Conservation (phyloP, 2,888 invertebrate genomes). For the Polia nebulosa region DNA sequence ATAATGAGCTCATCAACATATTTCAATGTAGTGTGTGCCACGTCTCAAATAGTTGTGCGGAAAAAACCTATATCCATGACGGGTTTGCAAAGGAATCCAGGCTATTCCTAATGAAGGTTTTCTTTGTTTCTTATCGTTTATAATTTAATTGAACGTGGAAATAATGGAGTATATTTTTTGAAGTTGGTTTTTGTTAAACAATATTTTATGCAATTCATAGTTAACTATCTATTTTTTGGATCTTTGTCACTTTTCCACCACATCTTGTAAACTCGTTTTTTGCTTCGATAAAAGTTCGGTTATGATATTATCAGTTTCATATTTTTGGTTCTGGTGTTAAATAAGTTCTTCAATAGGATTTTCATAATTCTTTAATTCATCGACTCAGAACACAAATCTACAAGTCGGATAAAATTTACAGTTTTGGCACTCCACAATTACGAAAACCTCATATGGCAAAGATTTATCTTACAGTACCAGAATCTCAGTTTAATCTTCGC, state of each 20-base stretch:
- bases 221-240: conserved; percentile 7
- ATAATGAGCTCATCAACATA: conserved; percentile 66
- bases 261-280: background rate
- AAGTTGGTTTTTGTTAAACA: conserved; percentile 4
- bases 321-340: too few species aligned
- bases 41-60: conserved; percentile 30
- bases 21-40: conserved; percentile 43
- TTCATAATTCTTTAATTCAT: background rate
- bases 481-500: conserved; percentile 35
- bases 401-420: background rate
- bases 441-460: background rate
- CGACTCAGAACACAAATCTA: too few species aligned
- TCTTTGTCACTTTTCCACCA: background rate
- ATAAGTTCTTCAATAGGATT: background rate
- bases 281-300: background rate
- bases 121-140: conserved; percentile 21
- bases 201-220: background rate
- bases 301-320: background rate
- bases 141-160: conserved; percentile 39
- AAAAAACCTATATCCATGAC: conserved; percentile 52
- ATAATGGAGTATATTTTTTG: conserved; percentile 12
- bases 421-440: background rate
- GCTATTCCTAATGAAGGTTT: conserved; percentile 43
- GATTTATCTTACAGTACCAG: background rate
- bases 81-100: conserved; percentile 35